These are phyloP conservation scores for Brachycybe producta DNA, from an alignment of 2,888 invertebrate species.

Conservation along the genomic window DNA sequence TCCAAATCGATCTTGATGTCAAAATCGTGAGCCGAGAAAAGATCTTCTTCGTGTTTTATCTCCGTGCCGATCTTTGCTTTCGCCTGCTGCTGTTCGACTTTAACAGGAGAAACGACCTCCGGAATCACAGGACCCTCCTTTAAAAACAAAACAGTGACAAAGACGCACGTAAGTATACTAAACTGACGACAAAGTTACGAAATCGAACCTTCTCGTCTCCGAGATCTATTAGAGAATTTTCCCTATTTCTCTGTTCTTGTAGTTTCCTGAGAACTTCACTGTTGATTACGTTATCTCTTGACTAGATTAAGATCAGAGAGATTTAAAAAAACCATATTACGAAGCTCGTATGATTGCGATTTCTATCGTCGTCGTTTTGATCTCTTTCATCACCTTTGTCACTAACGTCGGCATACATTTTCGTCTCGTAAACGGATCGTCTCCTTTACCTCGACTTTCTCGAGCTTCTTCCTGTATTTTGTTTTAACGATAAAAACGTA, in stretches of 20 bases:
- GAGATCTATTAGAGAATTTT: no score
- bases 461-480: slow-evolving; percentile 43
- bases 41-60: slow-evolving; percentile 34
- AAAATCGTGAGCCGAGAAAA: slow-evolving; percentile 72
- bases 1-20: slow-evolving; percentile 89
- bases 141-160: no score
- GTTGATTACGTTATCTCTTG: slow-evolving; percentile 18
- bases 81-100: background rate
- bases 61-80: slow-evolving; percentile 2
- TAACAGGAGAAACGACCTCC: background rate
- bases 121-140: no score
- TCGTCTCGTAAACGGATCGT: slow-evolving; percentile 81
- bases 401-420: slow-evolving; percentile 42
- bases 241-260: slow-evolving; percentile 3
- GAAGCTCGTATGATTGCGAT: background rate
- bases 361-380: no score
- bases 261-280: slow-evolving; percentile 23
- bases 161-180: no score
- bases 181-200: no score
- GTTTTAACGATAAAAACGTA: background rate
- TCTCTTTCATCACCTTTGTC: slow-evolving; percentile 29
- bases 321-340: background rate
- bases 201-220: no score
- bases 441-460: slow-evolving; percentile 58
- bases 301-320: slow-evolving; percentile 2